Conservation (phyloP, 2,888 invertebrate species). For the Monoplex corrugatus region DNA sequence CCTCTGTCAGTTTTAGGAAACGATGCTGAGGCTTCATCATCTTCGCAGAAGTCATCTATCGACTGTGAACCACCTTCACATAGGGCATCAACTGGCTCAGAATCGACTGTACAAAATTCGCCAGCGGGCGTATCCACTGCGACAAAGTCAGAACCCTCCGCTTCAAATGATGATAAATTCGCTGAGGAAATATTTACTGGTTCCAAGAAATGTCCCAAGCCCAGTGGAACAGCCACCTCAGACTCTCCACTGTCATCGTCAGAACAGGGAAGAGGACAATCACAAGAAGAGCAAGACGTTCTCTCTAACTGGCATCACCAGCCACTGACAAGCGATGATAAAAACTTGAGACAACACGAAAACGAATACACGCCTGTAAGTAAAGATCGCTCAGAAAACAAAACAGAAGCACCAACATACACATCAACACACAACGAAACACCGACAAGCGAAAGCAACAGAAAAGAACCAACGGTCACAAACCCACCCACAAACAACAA, state of each 20-base stretch:
- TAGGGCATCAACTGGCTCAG: no score
- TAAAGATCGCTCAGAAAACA: neutral
- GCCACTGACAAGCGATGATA: neutral
- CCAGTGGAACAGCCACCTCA: neutral
- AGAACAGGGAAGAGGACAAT: neutral
- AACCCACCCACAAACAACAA: neutral
- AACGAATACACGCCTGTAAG: neutral
- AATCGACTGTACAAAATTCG: no score
- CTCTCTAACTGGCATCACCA: neutral
- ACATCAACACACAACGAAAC: neutral
- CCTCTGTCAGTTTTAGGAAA: no score
- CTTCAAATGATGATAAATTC: neutral
- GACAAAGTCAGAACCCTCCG: no score
- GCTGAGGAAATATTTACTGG: neutral
- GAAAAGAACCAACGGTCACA: neutral
- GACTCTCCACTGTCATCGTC: neutral
- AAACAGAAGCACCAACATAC: neutral
- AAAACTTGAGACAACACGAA: no score
- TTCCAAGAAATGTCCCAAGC: neutral
- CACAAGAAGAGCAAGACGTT: neutral
- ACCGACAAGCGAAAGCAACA: neutral
- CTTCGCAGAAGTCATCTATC: no score
- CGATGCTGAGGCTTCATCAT: no score
- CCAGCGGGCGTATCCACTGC: no score
- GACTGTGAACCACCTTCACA: no score